These are phyloP conservation scores for Suillia variegata DNA, from an alignment of 2,888 invertebrate genomes.

Conservation along the genomic window DNA sequence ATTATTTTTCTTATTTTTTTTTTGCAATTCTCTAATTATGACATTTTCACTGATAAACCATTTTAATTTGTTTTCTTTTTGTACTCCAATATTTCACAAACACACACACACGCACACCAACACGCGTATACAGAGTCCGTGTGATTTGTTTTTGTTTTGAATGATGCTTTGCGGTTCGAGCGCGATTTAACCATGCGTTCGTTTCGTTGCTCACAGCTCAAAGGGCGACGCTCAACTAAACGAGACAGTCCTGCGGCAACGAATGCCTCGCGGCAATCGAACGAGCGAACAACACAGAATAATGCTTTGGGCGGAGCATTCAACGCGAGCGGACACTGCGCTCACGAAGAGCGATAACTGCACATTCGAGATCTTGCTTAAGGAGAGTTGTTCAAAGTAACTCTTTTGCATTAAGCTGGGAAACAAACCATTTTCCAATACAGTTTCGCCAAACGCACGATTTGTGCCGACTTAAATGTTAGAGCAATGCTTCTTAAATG, in stretches of 20 bases:
- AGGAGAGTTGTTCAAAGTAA: not conserved
- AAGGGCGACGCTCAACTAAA: constrained; percentile 51
- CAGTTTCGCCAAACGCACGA: not conserved
- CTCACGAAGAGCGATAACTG: constrained; percentile 11
- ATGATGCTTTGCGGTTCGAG: not conserved
- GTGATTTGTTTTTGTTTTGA: not conserved
- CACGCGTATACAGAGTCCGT: too few species aligned
- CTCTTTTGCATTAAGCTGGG: not conserved
- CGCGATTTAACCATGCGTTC: not conserved
- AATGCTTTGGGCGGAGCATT: constrained; percentile 9
- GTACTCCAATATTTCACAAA: constrained; percentile 2
- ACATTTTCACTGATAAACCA: constrained; percentile 15
- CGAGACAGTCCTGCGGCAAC: constrained; percentile 53
- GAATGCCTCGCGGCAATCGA: constrained; percentile 54
- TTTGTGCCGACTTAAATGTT: too few species aligned
- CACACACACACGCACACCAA: not conserved
- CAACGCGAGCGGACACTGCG: constrained; percentile 16
- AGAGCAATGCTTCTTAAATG: too few species aligned
- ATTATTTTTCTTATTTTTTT: too few species aligned
- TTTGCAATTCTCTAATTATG: constrained; percentile 8
- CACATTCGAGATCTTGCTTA: not conserved
- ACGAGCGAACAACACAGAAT: too few species aligned
- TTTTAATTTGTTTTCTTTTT: not conserved
- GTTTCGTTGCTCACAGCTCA: constrained; percentile 39
- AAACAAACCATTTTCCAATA: not conserved